Percentiles rank a stretch among this genome's conserved stretches.
Conservation (phyloP, 2,113 vertebrate genomes). For the Proteles cristata region DNA sequence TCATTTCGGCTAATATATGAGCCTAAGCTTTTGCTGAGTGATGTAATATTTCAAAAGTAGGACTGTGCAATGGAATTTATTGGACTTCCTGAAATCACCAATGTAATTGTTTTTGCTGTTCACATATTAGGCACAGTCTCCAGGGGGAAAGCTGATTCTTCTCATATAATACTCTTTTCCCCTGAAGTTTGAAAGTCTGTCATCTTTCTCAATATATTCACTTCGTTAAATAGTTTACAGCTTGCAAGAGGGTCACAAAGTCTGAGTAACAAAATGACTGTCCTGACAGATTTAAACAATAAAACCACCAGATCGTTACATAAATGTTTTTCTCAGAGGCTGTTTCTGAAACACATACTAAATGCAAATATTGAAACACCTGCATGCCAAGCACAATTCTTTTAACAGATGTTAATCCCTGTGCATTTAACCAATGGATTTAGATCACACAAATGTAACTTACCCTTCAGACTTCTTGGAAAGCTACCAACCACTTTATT, state of each 20-base stretch:
- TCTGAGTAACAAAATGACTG: conserved; percentile 87
- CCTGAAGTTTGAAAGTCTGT: conserved; percentile 87
- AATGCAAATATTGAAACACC: conserved; percentile 92
- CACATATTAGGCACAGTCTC: conserved; percentile 84
- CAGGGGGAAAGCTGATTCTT: conserved; percentile 84
- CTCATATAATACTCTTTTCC: conserved; percentile 86
- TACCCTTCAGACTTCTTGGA: conserved; percentile 82
- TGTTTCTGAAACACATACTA: conserved; percentile 89
- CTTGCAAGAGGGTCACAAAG: conserved; percentile 89
- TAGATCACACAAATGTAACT: conserved; percentile 84
- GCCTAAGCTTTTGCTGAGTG: conserved; percentile 82
- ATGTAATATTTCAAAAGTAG: conserved; percentile 85
- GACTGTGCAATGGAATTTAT: conserved; percentile 75
- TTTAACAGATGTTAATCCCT: conserved; percentile 91
- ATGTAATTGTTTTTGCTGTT: conserved; percentile 87
- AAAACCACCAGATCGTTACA: conserved; percentile 89
- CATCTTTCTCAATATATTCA: conserved; percentile 90
- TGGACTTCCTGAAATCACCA: conserved; percentile 87
- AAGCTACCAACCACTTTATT: conserved; percentile 79
- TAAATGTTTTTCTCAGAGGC: conserved; percentile 90
- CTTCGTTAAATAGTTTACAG: conserved; percentile 90
- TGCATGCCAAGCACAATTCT: conserved; percentile 88
- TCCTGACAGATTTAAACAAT: conserved; percentile 91
- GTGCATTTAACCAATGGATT: conserved; percentile 82
- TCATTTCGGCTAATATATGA: conserved; percentile 79